These are phyloP conservation scores for Hirtodrosophila cameraria DNA, from an alignment of 2,888 invertebrate species.

Conservation along the genomic window DNA sequence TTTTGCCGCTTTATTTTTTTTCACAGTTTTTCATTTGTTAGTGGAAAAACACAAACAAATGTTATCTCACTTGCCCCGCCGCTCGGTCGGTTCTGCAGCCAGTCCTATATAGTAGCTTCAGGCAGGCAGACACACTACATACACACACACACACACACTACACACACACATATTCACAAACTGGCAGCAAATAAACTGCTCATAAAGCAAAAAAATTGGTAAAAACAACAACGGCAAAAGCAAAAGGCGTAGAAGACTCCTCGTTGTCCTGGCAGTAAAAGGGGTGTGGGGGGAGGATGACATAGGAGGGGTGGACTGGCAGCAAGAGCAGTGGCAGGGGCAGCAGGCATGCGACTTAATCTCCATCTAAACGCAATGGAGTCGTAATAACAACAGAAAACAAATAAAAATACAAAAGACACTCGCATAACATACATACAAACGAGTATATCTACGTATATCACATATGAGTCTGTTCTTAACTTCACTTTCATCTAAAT, in stretches of 20 bases:
- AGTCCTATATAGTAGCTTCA: conserved; percentile 40
- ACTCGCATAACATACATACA: conserved; percentile 22
- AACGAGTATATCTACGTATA: conserved; percentile 11
- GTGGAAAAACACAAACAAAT: conserved; percentile 55
- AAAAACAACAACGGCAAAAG: conserved; percentile 49
- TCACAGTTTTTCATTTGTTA: conserved; percentile 75
- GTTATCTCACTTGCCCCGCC: conserved; percentile 46
- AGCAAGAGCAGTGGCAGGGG: not conserved
- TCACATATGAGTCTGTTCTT: not conserved
- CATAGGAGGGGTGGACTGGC: not conserved
- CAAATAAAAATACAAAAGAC: conserved; percentile 64
- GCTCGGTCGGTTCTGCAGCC: conserved; percentile 30
- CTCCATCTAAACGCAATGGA: conserved; percentile 78
- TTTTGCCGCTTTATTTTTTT: conserved; percentile 61
- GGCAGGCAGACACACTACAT: conserved; percentile 32
- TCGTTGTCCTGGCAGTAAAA: conserved; percentile 4
- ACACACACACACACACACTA: conserved; percentile 8
- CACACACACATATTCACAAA: conserved; percentile 14
- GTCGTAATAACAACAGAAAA: conserved; percentile 77
- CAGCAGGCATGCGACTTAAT: conserved; percentile 66
- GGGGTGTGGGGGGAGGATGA: conserved; percentile 3
- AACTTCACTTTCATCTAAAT: too few species aligned
- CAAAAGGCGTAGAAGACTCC: conserved; percentile 47
- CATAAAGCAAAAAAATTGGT: conserved; percentile 68
- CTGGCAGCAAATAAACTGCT: conserved; percentile 72